phyloP scores from a whole-genome alignment of 2,113 vertebrate species.

The Chionodraco myersi region DNA sequence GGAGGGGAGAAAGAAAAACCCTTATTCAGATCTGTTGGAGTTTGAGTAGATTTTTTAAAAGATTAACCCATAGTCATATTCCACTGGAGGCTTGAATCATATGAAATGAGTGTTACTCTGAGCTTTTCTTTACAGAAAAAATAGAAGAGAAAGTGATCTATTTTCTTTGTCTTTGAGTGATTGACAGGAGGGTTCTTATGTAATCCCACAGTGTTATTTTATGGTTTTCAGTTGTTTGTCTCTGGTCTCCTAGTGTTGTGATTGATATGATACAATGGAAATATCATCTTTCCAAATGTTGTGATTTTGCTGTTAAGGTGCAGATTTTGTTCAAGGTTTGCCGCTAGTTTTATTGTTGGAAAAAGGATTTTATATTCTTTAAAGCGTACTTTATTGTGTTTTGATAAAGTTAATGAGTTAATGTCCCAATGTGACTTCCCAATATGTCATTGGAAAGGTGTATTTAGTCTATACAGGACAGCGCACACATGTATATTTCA shows the following conservation, averaged over 20 bases:
- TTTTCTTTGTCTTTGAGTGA: not conserved
- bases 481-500: not conserved
- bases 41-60: not conserved
- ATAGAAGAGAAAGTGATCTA: not conserved
- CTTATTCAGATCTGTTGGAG: not conserved
- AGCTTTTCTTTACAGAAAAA: not conserved
- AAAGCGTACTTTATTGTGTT: too few relatives aligned
- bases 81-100: not conserved
- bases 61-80: not conserved
- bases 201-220: not conserved
- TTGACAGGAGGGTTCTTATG: not conserved
- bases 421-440: not conserved
- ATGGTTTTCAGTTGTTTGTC: not conserved
- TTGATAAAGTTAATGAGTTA: too few relatives aligned
- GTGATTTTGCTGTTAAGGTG: not conserved
- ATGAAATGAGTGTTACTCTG: not conserved
- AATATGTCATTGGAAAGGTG: not conserved
- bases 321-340: not conserved
- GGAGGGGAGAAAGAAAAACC: not conserved
- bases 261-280: not conserved
- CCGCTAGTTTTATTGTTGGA: not conserved
- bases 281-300: not conserved
- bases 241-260: not conserved
- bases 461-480: not conserved
- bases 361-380: not conserved